Percentiles rank a stretch among this genome's conserved stretches.
These are phyloP conservation scores for Tympanoctomys barrerae DNA, from an alignment of 2,797 vertebrate species.

Conservation along the genomic window DNA sequence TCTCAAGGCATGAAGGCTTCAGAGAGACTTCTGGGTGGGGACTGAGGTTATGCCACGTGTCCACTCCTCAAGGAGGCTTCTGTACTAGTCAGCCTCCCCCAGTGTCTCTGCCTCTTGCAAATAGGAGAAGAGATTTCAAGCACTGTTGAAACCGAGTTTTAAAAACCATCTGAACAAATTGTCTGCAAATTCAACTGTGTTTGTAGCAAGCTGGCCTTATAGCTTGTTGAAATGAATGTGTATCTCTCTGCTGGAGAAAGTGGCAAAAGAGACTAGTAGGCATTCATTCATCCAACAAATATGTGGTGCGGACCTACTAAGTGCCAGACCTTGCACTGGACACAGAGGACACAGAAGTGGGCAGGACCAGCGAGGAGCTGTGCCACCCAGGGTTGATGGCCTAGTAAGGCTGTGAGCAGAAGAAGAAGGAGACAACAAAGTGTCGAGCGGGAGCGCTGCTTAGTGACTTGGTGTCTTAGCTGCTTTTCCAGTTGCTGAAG, in stretches of 20 bases:
- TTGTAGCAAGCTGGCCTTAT: background rate
- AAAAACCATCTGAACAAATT: background rate
- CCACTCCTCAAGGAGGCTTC: background rate
- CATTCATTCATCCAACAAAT: background rate
- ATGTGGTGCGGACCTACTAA: background rate
- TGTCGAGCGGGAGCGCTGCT: no score
- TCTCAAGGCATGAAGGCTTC: slow-evolving; percentile 48
- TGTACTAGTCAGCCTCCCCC: background rate
- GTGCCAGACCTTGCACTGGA: background rate
- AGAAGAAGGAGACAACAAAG: background rate
- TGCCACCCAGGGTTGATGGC: background rate
- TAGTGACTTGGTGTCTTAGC: background rate
- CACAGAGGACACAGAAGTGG: background rate
- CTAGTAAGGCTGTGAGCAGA: background rate
- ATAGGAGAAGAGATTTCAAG: background rate
- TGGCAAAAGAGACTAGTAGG: background rate
- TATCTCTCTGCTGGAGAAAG: background rate
- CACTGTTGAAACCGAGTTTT: background rate
- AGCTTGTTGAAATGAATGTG: background rate
- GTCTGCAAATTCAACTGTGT: background rate
- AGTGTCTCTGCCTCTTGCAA: background rate
- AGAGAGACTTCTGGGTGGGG: background rate
- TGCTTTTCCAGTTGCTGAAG: background rate
- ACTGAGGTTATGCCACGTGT: background rate
- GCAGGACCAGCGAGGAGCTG: background rate